These are phyloP conservation scores for Melipona quadrifasciata DNA, from an alignment of 1,140 invertebrate genomes.

Conservation along the genomic window DNA sequence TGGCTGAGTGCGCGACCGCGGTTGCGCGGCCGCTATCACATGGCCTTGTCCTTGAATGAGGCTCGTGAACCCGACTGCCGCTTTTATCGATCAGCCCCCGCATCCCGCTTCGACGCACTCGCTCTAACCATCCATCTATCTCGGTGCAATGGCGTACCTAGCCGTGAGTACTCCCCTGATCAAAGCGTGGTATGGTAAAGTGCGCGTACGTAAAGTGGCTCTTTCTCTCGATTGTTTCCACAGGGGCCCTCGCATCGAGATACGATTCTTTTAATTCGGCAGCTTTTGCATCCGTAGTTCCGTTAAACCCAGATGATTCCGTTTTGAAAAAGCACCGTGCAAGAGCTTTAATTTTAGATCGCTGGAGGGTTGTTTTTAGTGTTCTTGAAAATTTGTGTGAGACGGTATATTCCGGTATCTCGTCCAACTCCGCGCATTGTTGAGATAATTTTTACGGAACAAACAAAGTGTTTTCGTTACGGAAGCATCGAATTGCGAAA, in stretches of 20 bases:
- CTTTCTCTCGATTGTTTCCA: background rate
- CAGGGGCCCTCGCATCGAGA: background rate
- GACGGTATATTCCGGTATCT: background rate
- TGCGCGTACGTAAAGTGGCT: no score
- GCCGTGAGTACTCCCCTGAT: constrained; percentile 50
- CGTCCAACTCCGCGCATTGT: no score
- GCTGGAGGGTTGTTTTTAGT: background rate
- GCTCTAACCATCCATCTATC: constrained; percentile 77
- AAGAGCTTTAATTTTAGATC: background rate
- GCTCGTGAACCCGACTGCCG: constrained; percentile 80
- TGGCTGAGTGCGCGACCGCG: constrained; percentile 76
- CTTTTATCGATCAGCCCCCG: constrained; percentile 82
- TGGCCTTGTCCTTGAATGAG: constrained; percentile 83
- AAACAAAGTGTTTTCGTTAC: background rate
- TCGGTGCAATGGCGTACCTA: constrained; percentile 77
- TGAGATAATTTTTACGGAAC: background rate
- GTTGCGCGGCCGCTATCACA: constrained; percentile 81
- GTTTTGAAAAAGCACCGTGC: background rate
- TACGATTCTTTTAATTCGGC: background rate
- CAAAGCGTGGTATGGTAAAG: no score
- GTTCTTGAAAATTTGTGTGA: background rate
- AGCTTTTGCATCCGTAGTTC: no score
- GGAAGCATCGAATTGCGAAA: background rate
- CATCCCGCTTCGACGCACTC: constrained; percentile 79
- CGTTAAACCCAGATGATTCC: background rate